phyloP scores from a whole-genome alignment of 2,888 invertebrate genomes.

The Tolmerus cingulatus region DNA sequence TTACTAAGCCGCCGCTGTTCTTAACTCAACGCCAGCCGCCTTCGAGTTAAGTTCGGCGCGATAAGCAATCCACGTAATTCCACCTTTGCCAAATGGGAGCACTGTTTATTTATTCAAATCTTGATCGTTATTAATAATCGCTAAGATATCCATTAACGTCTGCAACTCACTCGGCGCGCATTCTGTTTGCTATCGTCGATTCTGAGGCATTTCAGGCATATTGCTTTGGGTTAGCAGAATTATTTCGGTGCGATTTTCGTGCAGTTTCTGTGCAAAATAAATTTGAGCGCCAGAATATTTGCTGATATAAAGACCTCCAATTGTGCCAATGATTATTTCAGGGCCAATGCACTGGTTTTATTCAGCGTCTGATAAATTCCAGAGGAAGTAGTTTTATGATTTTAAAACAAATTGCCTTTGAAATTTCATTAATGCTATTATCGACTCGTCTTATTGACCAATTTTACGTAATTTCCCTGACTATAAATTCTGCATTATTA shows the following conservation, averaged over 20 bases:
- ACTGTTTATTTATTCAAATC: not conserved
- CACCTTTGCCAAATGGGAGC: not conserved
- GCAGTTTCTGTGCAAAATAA: not conserved
- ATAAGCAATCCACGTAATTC: not conserved
- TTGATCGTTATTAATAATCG: slow-evolving; percentile 20
- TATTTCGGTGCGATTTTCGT: not conserved
- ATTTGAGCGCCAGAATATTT: not conserved
- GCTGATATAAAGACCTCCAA: not conserved
- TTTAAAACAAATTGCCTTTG: not conserved
- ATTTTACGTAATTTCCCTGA: too few relatives aligned
- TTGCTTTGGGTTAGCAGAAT: not conserved
- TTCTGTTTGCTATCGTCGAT: not conserved
- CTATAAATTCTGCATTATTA: too few relatives aligned
- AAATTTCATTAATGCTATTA: not conserved
- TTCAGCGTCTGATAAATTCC: not conserved
- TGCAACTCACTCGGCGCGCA: not conserved
- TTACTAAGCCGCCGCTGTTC: not conserved
- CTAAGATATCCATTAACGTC: not conserved
- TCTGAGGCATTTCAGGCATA: not conserved
- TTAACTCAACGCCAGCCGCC: not conserved
- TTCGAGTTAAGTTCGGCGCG: not conserved
- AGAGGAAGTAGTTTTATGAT: not conserved
- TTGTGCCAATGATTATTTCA: slow-evolving; percentile 7
- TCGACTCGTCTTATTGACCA: too few relatives aligned
- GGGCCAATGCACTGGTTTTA: not conserved